phyloP scores from a whole-genome alignment of 2,797 vertebrate genomes.

The Geotrypetes seraphini region DNA sequence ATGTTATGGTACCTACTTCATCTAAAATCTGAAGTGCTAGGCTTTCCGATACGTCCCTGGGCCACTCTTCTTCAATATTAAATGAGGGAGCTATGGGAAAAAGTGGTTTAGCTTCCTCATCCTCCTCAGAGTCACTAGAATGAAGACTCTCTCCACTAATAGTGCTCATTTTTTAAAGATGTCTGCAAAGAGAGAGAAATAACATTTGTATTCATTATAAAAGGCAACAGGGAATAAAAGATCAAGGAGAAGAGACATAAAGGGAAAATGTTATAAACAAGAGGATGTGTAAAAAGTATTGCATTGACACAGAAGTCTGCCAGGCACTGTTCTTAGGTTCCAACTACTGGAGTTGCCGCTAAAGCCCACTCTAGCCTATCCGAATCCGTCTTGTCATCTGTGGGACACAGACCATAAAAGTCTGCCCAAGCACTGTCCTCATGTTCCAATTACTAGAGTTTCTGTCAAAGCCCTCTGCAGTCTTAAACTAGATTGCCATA shows the following conservation, averaged over 20 bases:
- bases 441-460: too few species aligned
- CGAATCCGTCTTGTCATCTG: too few species aligned
- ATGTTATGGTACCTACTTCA: constrained; percentile 69
- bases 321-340: too few species aligned
- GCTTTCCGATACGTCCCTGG: constrained; percentile 34
- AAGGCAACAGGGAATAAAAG: background rate
- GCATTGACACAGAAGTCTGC: too few species aligned
- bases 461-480: too few species aligned
- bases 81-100: constrained; percentile 42
- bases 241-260: background rate
- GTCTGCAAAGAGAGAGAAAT: constrained; percentile 22
- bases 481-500: too few species aligned
- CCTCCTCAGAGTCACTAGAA: constrained; percentile 21
- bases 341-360: too few species aligned
- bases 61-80: constrained; percentile 39
- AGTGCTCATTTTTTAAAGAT: constrained; percentile 47
- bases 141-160: constrained; percentile 24
- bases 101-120: constrained; percentile 11
- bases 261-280: too few species aligned
- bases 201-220: background rate
- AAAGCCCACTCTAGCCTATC: too few species aligned
- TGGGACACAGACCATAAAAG: too few species aligned
- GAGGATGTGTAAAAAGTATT: too few species aligned
- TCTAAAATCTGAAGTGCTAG: constrained; percentile 68
- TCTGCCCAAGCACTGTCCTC: too few species aligned